Evolutionary conservation across 2,797 vertebrate genomes (phyloP).

Genomic region (Eleutherodactylus coqui): DNA sequence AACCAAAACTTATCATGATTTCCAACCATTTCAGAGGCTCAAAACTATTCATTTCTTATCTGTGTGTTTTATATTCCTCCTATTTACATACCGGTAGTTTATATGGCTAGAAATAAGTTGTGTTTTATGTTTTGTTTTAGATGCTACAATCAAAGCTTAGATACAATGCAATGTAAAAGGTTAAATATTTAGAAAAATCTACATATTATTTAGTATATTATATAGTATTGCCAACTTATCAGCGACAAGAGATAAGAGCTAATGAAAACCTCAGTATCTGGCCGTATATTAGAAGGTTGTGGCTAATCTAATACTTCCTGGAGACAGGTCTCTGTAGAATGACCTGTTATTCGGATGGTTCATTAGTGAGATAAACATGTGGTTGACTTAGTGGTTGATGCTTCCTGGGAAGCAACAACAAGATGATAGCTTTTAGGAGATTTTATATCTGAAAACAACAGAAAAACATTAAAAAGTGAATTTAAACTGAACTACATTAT

Average conservation of each 20-base stretch:
- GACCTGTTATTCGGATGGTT: conserved; percentile 28
- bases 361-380: conserved; percentile 50
- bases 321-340: conserved; percentile 45
- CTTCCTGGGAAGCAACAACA: conserved; percentile 38
- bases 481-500: neutral
- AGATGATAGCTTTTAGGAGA: conserved; percentile 38
- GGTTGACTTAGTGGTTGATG: conserved; percentile 43
- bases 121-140: too few relatives aligned
- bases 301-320: conserved; percentile 27
- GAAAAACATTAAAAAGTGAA: neutral
- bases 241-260: neutral
- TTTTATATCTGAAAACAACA: conserved; percentile 42
- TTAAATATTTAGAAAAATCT: neutral
- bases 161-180: neutral
- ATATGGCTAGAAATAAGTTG: too few relatives aligned
- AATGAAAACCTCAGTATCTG: conserved; percentile 9
- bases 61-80: too few relatives aligned
- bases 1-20: neutral
- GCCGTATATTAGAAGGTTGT: conserved; percentile 25
- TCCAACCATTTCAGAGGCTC: neutral
- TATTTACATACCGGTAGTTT: too few relatives aligned
- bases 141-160: neutral
- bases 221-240: neutral
- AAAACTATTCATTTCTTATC: neutral
- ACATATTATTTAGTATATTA: too few relatives aligned